Percentiles rank a stretch among this genome's conserved stretches.
Conservation (phyloP, 2,113 vertebrate species). For the Oryzias woworae region DNA sequence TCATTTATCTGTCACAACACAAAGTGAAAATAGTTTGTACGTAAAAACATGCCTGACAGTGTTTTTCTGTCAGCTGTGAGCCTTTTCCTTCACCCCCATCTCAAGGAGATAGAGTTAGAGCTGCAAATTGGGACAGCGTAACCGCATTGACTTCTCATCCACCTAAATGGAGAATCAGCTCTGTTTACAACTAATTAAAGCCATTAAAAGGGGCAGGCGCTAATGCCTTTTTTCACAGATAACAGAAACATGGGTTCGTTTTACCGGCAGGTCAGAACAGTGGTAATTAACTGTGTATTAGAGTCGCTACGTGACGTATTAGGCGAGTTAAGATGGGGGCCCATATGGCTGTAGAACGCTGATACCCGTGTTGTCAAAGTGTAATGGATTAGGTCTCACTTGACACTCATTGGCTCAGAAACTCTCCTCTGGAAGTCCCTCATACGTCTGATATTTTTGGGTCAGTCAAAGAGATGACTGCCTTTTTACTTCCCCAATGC, state of each 20-base stretch:
- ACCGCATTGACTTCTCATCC: slow-evolving; percentile 60
- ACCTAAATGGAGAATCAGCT: slow-evolving; percentile 66
- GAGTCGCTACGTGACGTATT: slow-evolving; percentile 40
- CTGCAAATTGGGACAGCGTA: slow-evolving; percentile 47
- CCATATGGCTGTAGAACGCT: slow-evolving; percentile 2
- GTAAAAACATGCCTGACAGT: slow-evolving; percentile 26
- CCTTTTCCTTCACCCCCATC: slow-evolving; percentile 27
- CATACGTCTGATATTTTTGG: slow-evolving; percentile 7
- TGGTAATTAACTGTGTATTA: slow-evolving; percentile 70
- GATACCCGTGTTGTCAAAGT: slow-evolving; percentile 37
- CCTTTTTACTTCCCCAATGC: no score
- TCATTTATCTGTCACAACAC: slow-evolving; percentile 36
- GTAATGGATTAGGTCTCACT: slow-evolving; percentile 22
- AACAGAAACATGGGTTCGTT: slow-evolving; percentile 57
- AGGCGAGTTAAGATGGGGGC: slow-evolving; percentile 41
- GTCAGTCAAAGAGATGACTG: not conserved
- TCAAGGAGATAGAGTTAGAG: slow-evolving; percentile 37
- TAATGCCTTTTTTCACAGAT: slow-evolving; percentile 67
- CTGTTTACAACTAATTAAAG: slow-evolving; percentile 75
- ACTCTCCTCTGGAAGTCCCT: slow-evolving; percentile 2
- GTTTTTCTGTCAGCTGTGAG: slow-evolving; percentile 9
- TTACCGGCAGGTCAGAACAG: slow-evolving; percentile 66
- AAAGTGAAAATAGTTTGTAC: slow-evolving; percentile 16
- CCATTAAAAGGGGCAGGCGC: slow-evolving; percentile 60
- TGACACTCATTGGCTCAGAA: slow-evolving; percentile 17